Base-by-base conservation (phyloP, 2,113 vertebrate genomes). In the Pseudorasbora parva region DNA sequence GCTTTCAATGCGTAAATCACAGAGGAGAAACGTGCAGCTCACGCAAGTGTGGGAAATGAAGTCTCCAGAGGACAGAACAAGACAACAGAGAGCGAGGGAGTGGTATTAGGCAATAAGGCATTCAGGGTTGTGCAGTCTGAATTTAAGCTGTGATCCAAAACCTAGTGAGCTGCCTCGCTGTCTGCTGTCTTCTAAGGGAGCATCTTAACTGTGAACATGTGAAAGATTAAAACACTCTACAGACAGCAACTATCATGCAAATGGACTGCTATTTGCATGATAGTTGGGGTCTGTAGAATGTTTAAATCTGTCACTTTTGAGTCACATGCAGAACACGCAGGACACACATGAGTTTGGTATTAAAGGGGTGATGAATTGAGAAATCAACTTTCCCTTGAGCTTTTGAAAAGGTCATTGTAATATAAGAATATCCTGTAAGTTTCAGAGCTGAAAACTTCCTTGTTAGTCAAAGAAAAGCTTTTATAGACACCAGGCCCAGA, bases 11-110 rank as follows among this genome's bases (percentile, higher is more conserved):
- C 33, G 57, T 43, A 78, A 30, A 14, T 57, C 74, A 76, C 30
- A 57, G 49, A n/a, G 51, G 45, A 51, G 15, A 51, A 74, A 74
- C 8, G 14, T 9, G 30, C 68, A 25, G 68, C 37, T 72, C 68
- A 72, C n/a, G 68, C 68, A 72, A 72, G 41, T 45, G 68, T 72
- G 68, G 41, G 14, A 72, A 72, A 25, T 72, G 43, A 72, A 72
- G 68, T 72, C 68, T 72, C 68, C 41, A 45, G 41, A 72, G 68
- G 68, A 62, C 51, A 74, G 25, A 69, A 78, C 19, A 47, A 25
- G 37, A 78, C 43, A 45, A 62, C 14, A 10, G 62, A 41, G 30
- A 37, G 60, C 14, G 62, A 43, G 47, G 33, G 11, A 49, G 33
- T 49, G 30, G 6, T 43, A 43, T 71, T 71, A 23, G 23, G 68